Base-by-base conservation (phyloP, 2,113 vertebrate species). In the Nothocercus julius region DNA sequence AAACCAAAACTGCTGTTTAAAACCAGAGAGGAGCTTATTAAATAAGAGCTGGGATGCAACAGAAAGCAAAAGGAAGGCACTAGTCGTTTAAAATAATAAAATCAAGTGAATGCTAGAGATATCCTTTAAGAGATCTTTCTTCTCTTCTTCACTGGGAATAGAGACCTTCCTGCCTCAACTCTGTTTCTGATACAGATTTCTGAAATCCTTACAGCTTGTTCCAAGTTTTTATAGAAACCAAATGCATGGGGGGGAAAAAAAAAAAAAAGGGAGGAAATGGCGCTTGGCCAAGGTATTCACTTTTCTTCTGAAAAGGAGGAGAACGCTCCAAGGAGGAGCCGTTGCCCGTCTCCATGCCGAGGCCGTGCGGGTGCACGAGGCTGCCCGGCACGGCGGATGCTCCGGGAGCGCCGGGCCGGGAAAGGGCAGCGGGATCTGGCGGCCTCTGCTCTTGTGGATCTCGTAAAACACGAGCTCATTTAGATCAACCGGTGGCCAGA, bases 1-100 rank as follows among this genome's bases (percentile, higher is more conserved):
- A 95, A 97, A 90, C 32, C 64, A 6, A 72, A 95, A 89, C 89
- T 78, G 91, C 92, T 75, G 16, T 82, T 97, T 96, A 93, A 97
- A 95, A 80, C 24, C 40, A 1, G 89, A 92, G 75, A 69, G 24
- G 42, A 38, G 72, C 86, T 97, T 92, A 89, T 95, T 88, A 87
- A 95, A 95, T 87, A 92, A 95, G 75, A 68, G 69, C 64, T 87
- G 87, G 93, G 91, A 95, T 82, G 87, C 85, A 84, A 80, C 85
- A 84, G 82, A 77, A 91, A 96, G 91, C 82, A 61, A 84, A 92
- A 96, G 69, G 89, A 96, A 88, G 90, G 92, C 69, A 91, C 93
- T 96, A 93, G 74, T 82, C 80, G 79, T 83, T 90, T 7, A 18
- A 62, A 79, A 90, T 86, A 95, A 92, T 88, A 96, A 88, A 96